These are phyloP conservation scores for Podiceps cristatus DNA, from an alignment of 2,113 vertebrate species.

Conservation along the genomic window DNA sequence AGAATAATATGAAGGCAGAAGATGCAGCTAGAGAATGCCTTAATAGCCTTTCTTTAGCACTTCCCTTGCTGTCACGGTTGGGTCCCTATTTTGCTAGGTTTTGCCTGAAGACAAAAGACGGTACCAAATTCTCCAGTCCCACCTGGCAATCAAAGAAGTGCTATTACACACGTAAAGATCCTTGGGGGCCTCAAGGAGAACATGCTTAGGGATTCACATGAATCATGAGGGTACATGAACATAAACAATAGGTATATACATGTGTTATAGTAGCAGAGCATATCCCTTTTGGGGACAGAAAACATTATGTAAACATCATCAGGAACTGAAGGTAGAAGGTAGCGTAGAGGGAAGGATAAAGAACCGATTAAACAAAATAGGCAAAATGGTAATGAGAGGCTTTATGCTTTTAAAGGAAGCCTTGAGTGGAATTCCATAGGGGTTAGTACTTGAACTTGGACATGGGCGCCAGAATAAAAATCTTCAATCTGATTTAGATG, in stretches of 20 bases:
- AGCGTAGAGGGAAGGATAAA: not conserved
- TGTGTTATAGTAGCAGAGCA: not conserved
- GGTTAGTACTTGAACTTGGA: constrained; percentile 38
- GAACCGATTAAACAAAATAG: not conserved
- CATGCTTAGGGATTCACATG: not conserved
- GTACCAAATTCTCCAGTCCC: not conserved
- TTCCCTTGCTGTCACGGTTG: not conserved
- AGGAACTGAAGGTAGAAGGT: not conserved
- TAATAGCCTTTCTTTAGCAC: not conserved
- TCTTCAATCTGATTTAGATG: not conserved
- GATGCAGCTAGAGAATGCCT: not conserved
- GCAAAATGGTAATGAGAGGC: not conserved
- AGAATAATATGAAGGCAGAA: not conserved
- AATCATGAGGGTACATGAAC: not conserved
- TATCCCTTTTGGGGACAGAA: not conserved
- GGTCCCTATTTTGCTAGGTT: not conserved
- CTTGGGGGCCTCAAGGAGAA: not conserved
- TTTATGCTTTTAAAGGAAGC: constrained; percentile 5
- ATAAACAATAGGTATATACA: not conserved
- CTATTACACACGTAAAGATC: not conserved
- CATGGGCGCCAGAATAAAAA: not conserved
- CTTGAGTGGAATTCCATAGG: not conserved
- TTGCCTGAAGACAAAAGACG: not conserved
- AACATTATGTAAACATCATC: not conserved
- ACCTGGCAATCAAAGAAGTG: not conserved